Conservation (phyloP, 2,113 vertebrate genomes). For the Chascanopsetta lugubris region DNA sequence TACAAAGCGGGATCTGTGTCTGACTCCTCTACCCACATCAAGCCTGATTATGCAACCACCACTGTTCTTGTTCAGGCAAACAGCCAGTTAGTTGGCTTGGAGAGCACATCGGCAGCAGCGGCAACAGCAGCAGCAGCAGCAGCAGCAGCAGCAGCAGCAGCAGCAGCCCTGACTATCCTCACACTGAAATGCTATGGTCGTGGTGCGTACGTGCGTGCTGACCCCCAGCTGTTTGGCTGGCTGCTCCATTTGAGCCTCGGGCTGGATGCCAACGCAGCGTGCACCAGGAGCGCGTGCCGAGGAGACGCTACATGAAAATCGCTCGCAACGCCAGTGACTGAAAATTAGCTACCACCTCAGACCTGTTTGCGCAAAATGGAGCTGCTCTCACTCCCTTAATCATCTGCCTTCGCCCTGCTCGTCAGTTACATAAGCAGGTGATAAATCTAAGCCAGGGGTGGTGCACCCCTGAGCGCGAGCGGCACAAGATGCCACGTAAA, state of each 20-base stretch:
- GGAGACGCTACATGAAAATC: neutral
- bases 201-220: constrained; percentile 32
- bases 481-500: too few species aligned
- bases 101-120: constrained; percentile 43
- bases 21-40: constrained; percentile 53
- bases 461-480: neutral
- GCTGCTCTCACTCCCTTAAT: neutral
- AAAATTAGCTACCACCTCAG: neutral
- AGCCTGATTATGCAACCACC: constrained; percentile 51
- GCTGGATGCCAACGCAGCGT: constrained; percentile 37
- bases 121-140: constrained; percentile 52
- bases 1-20: constrained; percentile 54
- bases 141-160: constrained; percentile 54
- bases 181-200: constrained; percentile 26
- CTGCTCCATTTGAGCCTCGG: constrained; percentile 40
- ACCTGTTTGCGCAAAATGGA: neutral
- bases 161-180: constrained; percentile 41
- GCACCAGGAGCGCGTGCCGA: constrained; percentile 3
- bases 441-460: neutral
- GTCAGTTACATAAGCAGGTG: neutral
- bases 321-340: neutral
- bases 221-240: constrained; percentile 47
- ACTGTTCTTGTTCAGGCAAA: constrained; percentile 44
- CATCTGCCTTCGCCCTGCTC: neutral
- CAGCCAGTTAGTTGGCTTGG: constrained; percentile 49